Evolutionary conservation across 2,113 vertebrate species (phyloP).

Genomic region (Lophotis ruficrista): DNA sequence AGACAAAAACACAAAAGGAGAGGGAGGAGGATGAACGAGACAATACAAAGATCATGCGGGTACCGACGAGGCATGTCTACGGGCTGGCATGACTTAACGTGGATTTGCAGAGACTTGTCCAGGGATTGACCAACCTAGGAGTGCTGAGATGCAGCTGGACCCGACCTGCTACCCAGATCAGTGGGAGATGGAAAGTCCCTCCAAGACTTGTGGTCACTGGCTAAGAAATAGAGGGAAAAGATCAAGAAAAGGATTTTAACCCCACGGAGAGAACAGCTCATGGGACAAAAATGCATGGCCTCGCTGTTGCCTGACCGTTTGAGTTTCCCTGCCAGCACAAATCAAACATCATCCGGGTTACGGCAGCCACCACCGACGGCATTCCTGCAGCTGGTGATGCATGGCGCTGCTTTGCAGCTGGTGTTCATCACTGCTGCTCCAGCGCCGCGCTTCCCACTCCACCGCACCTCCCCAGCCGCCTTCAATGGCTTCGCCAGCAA

Average conservation of each 20-base stretch:
- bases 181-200: not conserved
- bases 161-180: not conserved
- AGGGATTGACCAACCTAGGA: not conserved
- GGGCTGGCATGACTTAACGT: not conserved
- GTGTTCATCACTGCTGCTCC: not conserved
- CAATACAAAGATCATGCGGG: not conserved
- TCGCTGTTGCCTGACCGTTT: not conserved
- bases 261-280: not conserved
- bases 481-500: not conserved
- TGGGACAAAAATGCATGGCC: not conserved
- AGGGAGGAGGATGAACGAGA: not conserved
- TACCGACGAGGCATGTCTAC: fast-evolving
- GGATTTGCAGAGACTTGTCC: slow-evolving; percentile 17
- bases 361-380: not conserved
- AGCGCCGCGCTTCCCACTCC: fast-evolving
- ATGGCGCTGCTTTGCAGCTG: not conserved
- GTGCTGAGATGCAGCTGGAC: not conserved
- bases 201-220: not conserved
- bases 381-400: not conserved
- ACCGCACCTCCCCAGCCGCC: not conserved
- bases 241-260: not conserved
- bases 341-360: not conserved
- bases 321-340: not conserved
- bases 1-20: not conserved
- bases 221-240: not conserved